Evolutionary conservation across 2,113 vertebrate genomes (phyloP), one percentile per base, ranked within the genome.

Genomic region (Amphiprion ocellaris): DNA sequence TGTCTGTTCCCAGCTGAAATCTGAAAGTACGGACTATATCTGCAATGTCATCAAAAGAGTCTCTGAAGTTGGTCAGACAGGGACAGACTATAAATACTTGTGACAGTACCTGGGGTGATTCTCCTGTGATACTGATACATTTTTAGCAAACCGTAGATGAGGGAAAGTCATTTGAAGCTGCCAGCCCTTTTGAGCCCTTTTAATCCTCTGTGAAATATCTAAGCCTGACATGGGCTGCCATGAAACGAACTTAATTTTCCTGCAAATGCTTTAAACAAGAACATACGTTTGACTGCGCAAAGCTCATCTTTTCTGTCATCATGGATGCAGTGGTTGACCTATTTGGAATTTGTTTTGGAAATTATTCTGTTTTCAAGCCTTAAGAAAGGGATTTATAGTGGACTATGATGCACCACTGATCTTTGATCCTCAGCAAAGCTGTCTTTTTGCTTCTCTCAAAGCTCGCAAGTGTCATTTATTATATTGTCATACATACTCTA

Each of bases 121-220:
- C 63, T 69, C 21, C 50, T 66, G 6, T 54, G 79, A 87, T 78
- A 71, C 4, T 79, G 68, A 73, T 56, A 47, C 63, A 63, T 72
- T 59, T 84, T 77, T 67, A 72, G 73, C 26, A 80, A 77, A 67
- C 73, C 60, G 23, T 21, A 71, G 73, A 64, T 4, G 53, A 52
- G 19, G 15, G 53, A 46, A 69, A 67, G 60, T 60, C 23, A 37
- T 77, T 53, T 70, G n/a, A 69, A 76, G 60, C 73, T 53, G 69
- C 69, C 72, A 58, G 77, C 56, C 77, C 61, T 80, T 55, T 46
- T 60, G 62, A 77, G 67, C 66, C 33, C 65, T 54, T 64, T 14
- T 81, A 79, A 82, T 87, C 77, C 71, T 67, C 52, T 69, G 81
- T 81, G 63, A 82, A 84, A 73, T 65, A 74, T 81, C 67, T 49